Evolutionary conservation across 2,888 invertebrate species (phyloP), one percentile per base, ranked within the genome.

Genomic region (Aspidiotus rigidus): DNA sequence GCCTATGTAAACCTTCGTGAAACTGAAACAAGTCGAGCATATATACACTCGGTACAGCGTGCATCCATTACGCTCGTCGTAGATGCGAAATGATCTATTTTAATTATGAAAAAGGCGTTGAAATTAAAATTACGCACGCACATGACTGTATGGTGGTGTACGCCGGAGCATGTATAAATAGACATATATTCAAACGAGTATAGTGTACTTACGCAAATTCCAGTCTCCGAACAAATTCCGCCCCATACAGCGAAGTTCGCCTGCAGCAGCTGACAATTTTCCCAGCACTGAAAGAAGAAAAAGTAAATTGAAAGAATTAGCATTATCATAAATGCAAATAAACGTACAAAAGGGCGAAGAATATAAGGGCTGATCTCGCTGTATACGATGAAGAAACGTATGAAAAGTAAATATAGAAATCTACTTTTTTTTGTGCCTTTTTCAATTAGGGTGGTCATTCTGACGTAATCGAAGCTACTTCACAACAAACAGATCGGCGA

Each of bases 131-230:
- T 13, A 49, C 28, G 28, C 28, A 28, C 28, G 28, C 28, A 28
- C 28, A 28, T 28, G 28, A 28, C 28, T 28, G 28, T 28, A 28
- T 28, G 28, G 28, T 28, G 28, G 28, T 28, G 28, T 28, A 28
- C 28, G 28, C 28, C 28, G 28, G 28, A 28, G 28, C n/a, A 53
- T 53, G n/a, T 53, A 53, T 53, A 53, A n/a, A 53, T n/a, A 53
- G 11, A 53, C n/a, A 53, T 53, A n/a, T 53, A n/a, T 53, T 53
- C 13, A n/a, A 55, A 55, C 17, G 15, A 55, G 53, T 41, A 61
- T 63, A 39, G n/a, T 40, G 16, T 16, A 72, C 70, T 72, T 60
- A 72, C 72, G 70, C 72, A 72, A 40, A 62, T 64, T 49, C 64
- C 55, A 40, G 62, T 11, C 59, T 71, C 59, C 41, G 62, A 62